These are phyloP conservation scores for Dreissena polymorpha DNA, from an alignment of 1,140 invertebrate species.

Conservation along the genomic window DNA sequence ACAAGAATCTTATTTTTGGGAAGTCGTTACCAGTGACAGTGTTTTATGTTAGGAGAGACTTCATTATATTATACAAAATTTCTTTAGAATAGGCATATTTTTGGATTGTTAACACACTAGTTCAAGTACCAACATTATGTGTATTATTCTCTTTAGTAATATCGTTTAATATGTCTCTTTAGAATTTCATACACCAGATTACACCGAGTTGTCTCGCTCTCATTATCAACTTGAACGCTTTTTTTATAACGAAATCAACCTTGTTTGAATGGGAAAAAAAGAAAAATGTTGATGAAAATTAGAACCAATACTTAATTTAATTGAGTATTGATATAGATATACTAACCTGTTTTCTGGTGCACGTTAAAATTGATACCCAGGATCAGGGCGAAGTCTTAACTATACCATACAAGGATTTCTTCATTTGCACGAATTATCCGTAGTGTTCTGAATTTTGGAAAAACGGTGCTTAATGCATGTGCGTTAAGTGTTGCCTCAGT, in stretches of 20 bases:
- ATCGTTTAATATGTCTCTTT: too few relatives aligned
- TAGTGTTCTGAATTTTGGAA: slow-evolving; percentile 58
- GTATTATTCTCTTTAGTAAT: too few relatives aligned
- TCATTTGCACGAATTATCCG: slow-evolving; percentile 74
- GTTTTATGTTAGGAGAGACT: background rate
- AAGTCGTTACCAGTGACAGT: background rate
- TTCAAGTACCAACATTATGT: too few relatives aligned
- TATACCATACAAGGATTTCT: slow-evolving; percentile 80
- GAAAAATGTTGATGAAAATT: background rate
- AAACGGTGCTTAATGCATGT: background rate
- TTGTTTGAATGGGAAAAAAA: background rate
- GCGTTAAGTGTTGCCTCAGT: background rate
- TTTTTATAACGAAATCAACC: background rate
- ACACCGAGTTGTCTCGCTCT: background rate
- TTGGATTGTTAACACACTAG: background rate
- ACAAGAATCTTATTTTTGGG: background rate
- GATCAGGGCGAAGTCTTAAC: slow-evolving; percentile 77
- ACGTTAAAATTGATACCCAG: slow-evolving; percentile 70
- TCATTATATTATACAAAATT: background rate
- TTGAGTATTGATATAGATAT: background rate
- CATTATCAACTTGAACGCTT: background rate
- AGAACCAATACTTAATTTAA: background rate
- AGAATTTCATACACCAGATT: too few relatives aligned
- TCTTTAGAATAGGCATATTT: too few relatives aligned
- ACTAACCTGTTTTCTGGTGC: background rate